Percentiles rank a stretch among this genome's conserved stretches.
Evolutionary conservation across 2,113 vertebrate genomes (phyloP).

Genomic region (Phylloscopus whistleri): DNA sequence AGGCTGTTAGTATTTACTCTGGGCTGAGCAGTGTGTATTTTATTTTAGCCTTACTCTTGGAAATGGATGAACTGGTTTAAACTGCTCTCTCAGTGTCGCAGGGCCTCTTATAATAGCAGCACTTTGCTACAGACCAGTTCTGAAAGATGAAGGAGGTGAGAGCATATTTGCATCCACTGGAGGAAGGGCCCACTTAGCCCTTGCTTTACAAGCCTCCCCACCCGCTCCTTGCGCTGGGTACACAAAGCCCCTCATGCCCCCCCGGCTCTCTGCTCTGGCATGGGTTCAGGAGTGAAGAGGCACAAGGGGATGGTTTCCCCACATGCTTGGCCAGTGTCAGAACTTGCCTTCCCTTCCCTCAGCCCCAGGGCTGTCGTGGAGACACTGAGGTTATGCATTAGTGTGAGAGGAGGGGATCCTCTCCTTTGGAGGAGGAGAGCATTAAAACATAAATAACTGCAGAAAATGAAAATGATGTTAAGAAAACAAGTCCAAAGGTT

Average conservation of each 20-base stretch:
- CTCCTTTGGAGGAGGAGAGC: background rate
- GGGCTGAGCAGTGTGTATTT: background rate
- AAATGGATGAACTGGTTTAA: background rate
- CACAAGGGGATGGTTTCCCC: background rate
- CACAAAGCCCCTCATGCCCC: background rate
- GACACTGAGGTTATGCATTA: background rate
- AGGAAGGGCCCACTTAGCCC: background rate
- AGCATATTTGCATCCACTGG: background rate
- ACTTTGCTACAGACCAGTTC: background rate
- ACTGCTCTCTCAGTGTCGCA: background rate
- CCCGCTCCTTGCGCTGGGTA: fast-evolving
- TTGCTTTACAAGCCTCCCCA: background rate
- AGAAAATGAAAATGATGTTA: background rate
- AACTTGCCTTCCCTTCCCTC: background rate
- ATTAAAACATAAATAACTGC: background rate
- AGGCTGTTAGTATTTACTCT: background rate
- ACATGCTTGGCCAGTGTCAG: background rate
- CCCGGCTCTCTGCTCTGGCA: fast-evolving
- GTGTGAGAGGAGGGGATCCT: background rate
- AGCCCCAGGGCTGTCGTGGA: background rate
- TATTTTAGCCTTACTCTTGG: background rate
- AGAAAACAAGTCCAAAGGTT: conserved; percentile 12
- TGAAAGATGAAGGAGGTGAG: background rate
- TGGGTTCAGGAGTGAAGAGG: background rate
- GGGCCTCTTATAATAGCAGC: background rate